phyloP scores from a whole-genome alignment of 2,113 vertebrate genomes.

The Trematocara stigmaticum region DNA sequence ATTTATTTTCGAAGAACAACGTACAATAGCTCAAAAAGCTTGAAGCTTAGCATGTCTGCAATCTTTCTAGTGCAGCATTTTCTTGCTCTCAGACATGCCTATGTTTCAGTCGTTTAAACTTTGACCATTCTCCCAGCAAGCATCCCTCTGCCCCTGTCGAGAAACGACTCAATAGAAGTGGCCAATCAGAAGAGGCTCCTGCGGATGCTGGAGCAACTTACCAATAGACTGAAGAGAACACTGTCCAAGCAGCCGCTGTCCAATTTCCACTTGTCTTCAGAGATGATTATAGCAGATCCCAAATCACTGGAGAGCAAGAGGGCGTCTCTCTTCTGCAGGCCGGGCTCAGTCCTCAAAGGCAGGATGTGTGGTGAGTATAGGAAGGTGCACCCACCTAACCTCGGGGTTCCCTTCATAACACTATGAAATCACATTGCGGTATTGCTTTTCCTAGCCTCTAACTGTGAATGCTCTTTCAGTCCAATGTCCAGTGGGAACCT shows the following conservation, averaged over 20 bases:
- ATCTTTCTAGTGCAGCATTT: neutral
- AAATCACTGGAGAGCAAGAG: constrained; percentile 87
- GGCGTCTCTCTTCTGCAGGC: constrained; percentile 87
- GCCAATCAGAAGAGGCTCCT: constrained; percentile 91
- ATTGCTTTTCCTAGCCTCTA: neutral
- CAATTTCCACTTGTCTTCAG: constrained; percentile 86
- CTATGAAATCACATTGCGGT: neutral
- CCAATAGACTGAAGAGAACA: constrained; percentile 87
- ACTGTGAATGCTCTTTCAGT: constrained; percentile 67
- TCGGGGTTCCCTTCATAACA: neutral
- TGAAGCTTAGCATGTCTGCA: neutral
- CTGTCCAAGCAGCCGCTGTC: constrained; percentile 87
- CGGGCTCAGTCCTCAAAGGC: constrained; percentile 89
- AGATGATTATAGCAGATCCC: constrained; percentile 87
- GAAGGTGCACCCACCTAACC: neutral
- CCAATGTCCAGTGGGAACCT: constrained; percentile 91
- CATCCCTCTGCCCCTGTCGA: constrained; percentile 87
- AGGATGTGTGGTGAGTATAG: constrained; percentile 90
- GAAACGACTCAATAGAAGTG: constrained; percentile 89
- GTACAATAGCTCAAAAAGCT: neutral
- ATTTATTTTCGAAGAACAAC: neutral
- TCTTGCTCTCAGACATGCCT: neutral
- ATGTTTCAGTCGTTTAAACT: constrained; percentile 31
- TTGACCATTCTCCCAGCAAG: constrained; percentile 84
- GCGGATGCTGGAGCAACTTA: constrained; percentile 86